Percentiles rank a stretch among this genome's conserved stretches.
Evolutionary conservation across 2,888 invertebrate genomes (phyloP).

Genomic region (Drosophila diplacantha): DNA sequence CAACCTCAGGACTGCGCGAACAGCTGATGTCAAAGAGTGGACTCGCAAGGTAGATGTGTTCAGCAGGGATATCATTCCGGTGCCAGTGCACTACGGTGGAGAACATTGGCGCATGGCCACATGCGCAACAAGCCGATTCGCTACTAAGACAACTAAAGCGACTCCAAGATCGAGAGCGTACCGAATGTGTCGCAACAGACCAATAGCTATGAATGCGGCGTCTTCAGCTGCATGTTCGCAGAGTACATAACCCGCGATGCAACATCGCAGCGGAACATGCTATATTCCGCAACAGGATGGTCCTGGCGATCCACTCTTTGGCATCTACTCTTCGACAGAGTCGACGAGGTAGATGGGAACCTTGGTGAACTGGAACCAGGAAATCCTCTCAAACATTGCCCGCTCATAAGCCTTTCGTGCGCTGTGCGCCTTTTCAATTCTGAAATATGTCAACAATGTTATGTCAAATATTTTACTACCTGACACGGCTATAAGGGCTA

Average conservation of each 20-base stretch:
- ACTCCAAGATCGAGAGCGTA: constrained; percentile 82
- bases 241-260: constrained; percentile 90
- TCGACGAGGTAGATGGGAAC: neutral
- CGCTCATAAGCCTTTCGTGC: neutral
- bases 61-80: too few relatives aligned
- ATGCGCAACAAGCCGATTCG: too few relatives aligned
- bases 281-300: constrained; percentile 75
- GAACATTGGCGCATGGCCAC: too few relatives aligned
- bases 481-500: too few relatives aligned
- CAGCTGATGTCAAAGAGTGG: too few relatives aligned
- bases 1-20: too few relatives aligned
- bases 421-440: neutral
- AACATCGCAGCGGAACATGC: constrained; percentile 94
- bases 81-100: too few relatives aligned
- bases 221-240: constrained; percentile 98
- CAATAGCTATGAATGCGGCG: constrained; percentile 83
- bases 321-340: neutral
- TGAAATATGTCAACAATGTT: neutral
- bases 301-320: neutral
- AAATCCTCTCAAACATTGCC: neutral
- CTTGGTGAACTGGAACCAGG: neutral
- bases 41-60: too few relatives aligned
- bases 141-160: too few relatives aligned
- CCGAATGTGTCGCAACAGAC: neutral
- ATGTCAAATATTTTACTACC: neutral